Conservation (phyloP, 2,113 vertebrate genomes). For the Engraulis encrasicolus region DNA sequence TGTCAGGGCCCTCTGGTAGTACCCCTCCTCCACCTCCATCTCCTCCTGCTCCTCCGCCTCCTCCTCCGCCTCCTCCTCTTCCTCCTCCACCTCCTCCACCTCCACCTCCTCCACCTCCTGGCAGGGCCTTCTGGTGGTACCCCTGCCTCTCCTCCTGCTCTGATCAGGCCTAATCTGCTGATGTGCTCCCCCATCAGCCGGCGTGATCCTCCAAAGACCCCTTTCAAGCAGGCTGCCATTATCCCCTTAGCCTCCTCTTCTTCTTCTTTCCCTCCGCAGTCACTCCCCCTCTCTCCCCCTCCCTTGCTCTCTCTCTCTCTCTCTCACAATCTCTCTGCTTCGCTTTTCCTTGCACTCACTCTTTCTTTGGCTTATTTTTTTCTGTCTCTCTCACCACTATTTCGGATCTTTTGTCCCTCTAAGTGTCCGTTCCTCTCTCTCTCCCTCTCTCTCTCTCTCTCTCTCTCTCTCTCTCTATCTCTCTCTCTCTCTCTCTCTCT, state of each 20-base stretch:
- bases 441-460: background rate
- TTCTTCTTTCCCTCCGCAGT: constrained; percentile 51
- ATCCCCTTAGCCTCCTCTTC: constrained; percentile 43
- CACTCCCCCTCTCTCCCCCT: constrained; percentile 39
- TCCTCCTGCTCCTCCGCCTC: constrained; percentile 26
- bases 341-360: constrained; percentile 1
- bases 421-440: constrained; percentile 25
- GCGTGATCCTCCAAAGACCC: constrained; percentile 41
- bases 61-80: too few species aligned
- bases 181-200: constrained; percentile 46
- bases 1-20: background rate
- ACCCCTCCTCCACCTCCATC: background rate
- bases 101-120: too few species aligned
- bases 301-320: constrained; percentile 12
- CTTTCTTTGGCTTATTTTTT: constrained; percentile 32
- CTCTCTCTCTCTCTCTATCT: background rate
- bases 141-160: constrained; percentile 18
- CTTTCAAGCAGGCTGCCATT: constrained; percentile 40
- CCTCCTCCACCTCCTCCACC: too few species aligned
- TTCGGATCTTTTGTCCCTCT: constrained; percentile 23
- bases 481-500: constrained; percentile 58
- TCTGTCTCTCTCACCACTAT: background rate
- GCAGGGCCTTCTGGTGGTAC: background rate
- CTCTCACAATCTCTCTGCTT: constrained; percentile 39
- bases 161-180: constrained; percentile 62